Conservation (phyloP, 2,888 invertebrate species). For the Stenotaenia linearis region DNA sequence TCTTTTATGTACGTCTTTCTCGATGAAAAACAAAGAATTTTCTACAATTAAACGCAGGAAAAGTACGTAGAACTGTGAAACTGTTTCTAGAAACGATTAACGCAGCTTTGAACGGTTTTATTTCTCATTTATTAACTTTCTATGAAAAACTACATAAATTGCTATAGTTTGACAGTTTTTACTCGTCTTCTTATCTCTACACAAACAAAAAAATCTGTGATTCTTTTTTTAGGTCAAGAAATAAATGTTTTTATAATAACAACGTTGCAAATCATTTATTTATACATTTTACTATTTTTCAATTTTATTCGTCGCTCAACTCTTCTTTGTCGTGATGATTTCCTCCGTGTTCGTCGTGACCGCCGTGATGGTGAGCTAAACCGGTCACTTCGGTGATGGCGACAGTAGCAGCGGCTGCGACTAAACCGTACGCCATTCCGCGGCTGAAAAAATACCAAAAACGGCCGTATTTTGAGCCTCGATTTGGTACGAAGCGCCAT, state of each 20-base stretch:
- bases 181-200: neutral
- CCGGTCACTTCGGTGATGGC: conserved; percentile 37
- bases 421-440: conserved; percentile 61
- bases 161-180: neutral
- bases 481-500: conserved; percentile 65
- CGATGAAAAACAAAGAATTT: neutral
- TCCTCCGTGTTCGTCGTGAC: neutral
- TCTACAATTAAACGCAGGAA: neutral
- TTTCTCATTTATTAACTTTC: neutral
- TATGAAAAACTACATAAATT: neutral
- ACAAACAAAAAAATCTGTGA: neutral
- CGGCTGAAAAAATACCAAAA: conserved; percentile 53
- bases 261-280: neutral
- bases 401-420: conserved; percentile 55
- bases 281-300: neutral
- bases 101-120: neutral
- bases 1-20: neutral
- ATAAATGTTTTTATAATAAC: conserved; percentile 7
- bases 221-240: neutral
- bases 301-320: neutral
- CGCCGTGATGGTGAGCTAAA: neutral
- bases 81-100: neutral
- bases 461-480: conserved; percentile 50
- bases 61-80: neutral
- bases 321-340: neutral